Conservation (phyloP, 2,113 vertebrate genomes). For the Heterochromis multidens region DNA sequence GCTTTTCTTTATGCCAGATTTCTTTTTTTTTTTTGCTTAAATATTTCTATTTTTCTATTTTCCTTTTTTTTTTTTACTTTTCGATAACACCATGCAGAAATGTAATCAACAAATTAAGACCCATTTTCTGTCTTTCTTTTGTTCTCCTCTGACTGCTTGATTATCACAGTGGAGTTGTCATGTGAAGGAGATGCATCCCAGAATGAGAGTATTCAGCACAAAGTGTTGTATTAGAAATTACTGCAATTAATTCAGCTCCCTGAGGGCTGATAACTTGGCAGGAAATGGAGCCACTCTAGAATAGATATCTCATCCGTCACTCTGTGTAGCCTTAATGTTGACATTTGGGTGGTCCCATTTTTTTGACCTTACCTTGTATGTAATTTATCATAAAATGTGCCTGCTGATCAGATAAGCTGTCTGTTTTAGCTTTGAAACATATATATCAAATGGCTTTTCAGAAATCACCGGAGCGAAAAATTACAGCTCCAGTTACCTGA, state of each 20-base stretch:
- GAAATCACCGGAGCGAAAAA: conserved; percentile 51
- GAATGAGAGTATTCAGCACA: conserved; percentile 3
- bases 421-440: conserved; percentile 44
- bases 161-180: conserved; percentile 9
- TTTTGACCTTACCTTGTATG: conserved; percentile 39
- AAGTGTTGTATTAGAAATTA: conserved; percentile 39
- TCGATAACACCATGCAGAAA: neutral
- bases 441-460: conserved; percentile 53
- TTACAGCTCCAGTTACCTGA: conserved; percentile 51
- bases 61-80: neutral
- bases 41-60: neutral
- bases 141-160: conserved; percentile 14
- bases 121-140: neutral
- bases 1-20: neutral
- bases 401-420: conserved; percentile 52
- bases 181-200: conserved; percentile 28
- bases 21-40: neutral
- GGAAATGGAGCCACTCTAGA: conserved; percentile 34
- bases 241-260: conserved; percentile 48
- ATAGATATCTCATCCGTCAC: conserved; percentile 36
- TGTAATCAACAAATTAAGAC: conserved; percentile 13
- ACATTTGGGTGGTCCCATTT: conserved; percentile 40
- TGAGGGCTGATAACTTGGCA: conserved; percentile 15
- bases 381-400: conserved; percentile 47
- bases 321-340: conserved; percentile 33